Conservation (phyloP, 2,797 vertebrate species). For the Sebastes alutus region DNA sequence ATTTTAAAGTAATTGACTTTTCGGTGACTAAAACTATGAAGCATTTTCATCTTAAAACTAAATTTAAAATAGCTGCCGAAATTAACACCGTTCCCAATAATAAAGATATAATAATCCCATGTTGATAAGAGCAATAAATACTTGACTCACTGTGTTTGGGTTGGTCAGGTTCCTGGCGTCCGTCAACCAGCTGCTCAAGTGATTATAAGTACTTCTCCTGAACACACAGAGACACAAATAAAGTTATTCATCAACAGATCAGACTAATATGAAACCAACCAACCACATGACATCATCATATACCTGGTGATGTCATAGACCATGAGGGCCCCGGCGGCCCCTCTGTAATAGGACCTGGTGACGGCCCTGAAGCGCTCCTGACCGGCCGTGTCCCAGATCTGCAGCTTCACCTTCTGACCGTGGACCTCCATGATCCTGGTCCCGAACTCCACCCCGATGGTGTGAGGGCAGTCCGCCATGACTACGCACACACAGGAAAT, state of each 20-base stretch:
- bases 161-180: slow-evolving; percentile 89
- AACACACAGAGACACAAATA: background rate
- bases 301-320: slow-evolving; percentile 99
- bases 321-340: slow-evolving; percentile 97
- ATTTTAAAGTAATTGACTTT: no score
- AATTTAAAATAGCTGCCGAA: no score
- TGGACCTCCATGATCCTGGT: slow-evolving; percentile 99
- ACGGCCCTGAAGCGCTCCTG: slow-evolving; percentile 98
- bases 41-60: no score
- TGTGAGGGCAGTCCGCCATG: slow-evolving; percentile 99
- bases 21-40: no score
- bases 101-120: no score
- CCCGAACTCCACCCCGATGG: slow-evolving; percentile 98
- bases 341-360: slow-evolving; percentile 97
- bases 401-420: slow-evolving; percentile 98
- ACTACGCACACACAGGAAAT: slow-evolving; percentile 74
- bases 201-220: slow-evolving; percentile 96
- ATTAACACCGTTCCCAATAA: no score
- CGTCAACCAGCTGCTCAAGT: slow-evolving; percentile 96
- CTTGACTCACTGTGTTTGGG: slow-evolving; percentile 66
- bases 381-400: slow-evolving; percentile 99
- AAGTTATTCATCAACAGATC: background rate
- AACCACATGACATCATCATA: no score
- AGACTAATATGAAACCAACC: background rate
- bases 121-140: no score